Base-by-base conservation (phyloP, 2,888 invertebrate genomes). In the Pyrrhia umbra region DNA sequence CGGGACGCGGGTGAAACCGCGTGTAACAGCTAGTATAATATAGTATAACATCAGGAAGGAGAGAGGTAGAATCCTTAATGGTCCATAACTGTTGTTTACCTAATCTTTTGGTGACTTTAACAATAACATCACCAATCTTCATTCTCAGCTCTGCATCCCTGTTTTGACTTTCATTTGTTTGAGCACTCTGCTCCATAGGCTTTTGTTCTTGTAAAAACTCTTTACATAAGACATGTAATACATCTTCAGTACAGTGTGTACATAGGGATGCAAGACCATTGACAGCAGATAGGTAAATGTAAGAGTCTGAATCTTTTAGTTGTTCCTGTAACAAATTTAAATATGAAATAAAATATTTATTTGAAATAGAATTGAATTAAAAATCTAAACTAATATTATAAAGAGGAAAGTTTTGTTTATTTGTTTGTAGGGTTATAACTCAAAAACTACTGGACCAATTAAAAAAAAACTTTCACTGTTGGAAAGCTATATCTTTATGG, bases 71-170 rank as follows among this genome's bases (percentile, higher is more conserved):
- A 2, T 1, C 9, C 16, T 16, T 9, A 8, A 39, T 16, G 16
- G 8, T 20, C 34, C 27, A 2, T n/a, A 50, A 8, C 5, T 16
- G 2, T 2, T 16, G 46, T 23, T 91, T 91, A 97, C 98, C 97
- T 79, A 98, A 93, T 77, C 89, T 91, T 88, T 96, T 96, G 0
- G 96, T 96, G 23, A 97, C 96, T 91, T 97, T 97, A 0, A 98
- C 96, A 52, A 98, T 92, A 66, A 97, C 95, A 92, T 98, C 98
- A 8, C 98, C 98, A 63, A 98, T 91, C 94, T 98, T 98, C 92
- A 97, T 96, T 78, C 97, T 95, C 34, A 96, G 89, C 87, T 97
- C 96, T 13, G 95, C 85, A 21, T 89, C 84, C 79, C 95, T 93
- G 52, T 95, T 94, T 37, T 92, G 90, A 43, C 81, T 82, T 8